These are phyloP conservation scores for Tricholauxania praeusta DNA, from an alignment of 2,888 invertebrate species.

Conservation along the genomic window DNA sequence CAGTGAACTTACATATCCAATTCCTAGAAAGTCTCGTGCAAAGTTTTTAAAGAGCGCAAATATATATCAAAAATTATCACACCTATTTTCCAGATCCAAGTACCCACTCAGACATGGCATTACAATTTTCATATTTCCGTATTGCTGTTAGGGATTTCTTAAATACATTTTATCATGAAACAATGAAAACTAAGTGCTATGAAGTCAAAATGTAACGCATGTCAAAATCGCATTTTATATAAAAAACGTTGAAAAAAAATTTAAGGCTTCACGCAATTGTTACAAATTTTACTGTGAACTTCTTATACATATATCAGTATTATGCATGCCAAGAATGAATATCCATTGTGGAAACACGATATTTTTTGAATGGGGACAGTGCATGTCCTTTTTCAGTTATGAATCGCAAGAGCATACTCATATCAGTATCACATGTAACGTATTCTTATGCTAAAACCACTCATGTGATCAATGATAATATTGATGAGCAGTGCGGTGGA, in stretches of 20 bases:
- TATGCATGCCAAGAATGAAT: not conserved
- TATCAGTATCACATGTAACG: slow-evolving; percentile 20
- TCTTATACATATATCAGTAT: not conserved
- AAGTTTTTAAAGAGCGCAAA: too few relatives aligned
- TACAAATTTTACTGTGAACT: not conserved
- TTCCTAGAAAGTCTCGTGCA: too few relatives aligned
- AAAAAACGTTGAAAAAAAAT: not conserved
- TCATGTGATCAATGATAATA: slow-evolving; percentile 32
- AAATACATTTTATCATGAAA: too few relatives aligned
- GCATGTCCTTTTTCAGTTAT: slow-evolving; percentile 15
- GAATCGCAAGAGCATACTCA: not conserved
- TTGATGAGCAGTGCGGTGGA: not conserved
- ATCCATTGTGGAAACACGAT: slow-evolving; percentile 18
- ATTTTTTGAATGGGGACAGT: slow-evolving; percentile 1
- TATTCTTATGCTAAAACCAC: slow-evolving; percentile 8
- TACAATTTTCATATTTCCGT: too few relatives aligned
- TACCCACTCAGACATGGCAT: too few relatives aligned
- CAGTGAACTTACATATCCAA: too few relatives aligned
- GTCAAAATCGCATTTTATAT: slow-evolving; percentile 25
- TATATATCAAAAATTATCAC: too few relatives aligned
- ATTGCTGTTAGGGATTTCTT: too few relatives aligned
- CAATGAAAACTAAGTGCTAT: too few relatives aligned
- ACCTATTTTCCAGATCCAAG: too few relatives aligned
- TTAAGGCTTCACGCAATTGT: slow-evolving; percentile 31
- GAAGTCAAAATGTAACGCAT: slow-evolving; percentile 16